Conservation (phyloP, 1,140 invertebrate genomes). For the Eurosta solidaginis region DNA sequence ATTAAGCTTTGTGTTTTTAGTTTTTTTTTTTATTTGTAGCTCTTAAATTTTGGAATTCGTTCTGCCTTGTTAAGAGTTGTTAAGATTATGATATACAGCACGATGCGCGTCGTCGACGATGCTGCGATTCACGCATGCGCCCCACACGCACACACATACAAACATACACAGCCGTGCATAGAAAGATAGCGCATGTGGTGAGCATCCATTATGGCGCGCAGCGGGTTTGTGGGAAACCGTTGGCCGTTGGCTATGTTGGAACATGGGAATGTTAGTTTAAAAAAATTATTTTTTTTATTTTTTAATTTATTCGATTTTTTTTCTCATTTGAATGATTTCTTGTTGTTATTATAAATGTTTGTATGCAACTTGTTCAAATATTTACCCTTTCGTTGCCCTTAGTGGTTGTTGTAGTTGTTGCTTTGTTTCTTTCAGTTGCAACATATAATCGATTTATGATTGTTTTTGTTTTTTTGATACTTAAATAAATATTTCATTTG, state of each 20-base stretch:
- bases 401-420: background rate
- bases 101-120: background rate
- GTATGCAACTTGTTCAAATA: background rate
- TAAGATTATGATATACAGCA: slow-evolving; percentile 59
- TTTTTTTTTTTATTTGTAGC: background rate
- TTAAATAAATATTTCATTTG: too few relatives aligned
- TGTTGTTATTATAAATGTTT: background rate
- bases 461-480: slow-evolving; percentile 46
- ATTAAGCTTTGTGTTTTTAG: background rate
- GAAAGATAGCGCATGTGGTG: background rate
- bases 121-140: background rate
- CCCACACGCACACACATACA: background rate
- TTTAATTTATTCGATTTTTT: background rate
- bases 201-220: slow-evolving; percentile 27
- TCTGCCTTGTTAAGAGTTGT: slow-evolving; percentile 59
- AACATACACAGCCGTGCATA: background rate
- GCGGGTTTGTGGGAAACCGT: slow-evolving; percentile 24
- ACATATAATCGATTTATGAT: slow-evolving; percentile 55
- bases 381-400: background rate
- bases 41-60: slow-evolving; percentile 38
- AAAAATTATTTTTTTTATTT: background rate
- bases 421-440: slow-evolving; percentile 41
- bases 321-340: background rate
- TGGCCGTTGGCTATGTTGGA: background rate
- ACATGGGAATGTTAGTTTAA: background rate